Evolutionary conservation across 1,140 invertebrate genomes (phyloP), one percentile per base, ranked within the genome.

Genomic region (Acromyrmex charruanus): DNA sequence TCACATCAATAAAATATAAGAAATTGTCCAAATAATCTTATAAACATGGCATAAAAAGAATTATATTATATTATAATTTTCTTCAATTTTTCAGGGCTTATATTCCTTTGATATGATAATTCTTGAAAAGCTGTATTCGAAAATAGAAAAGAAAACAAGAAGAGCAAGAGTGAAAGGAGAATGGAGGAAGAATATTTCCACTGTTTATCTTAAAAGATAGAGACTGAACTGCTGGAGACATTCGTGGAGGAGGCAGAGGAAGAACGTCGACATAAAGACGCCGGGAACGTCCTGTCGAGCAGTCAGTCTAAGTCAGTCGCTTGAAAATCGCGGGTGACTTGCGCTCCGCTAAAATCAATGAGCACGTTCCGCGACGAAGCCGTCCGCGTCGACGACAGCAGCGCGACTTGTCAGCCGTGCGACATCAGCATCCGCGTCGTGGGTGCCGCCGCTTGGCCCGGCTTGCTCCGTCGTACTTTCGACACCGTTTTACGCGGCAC

Each of bases 311-410:
- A 35, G 14, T 18, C 31, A 86, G 75, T 86, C 21, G 59, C 86
- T 94, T 87, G 68, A 93, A 94, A 87, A 86, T 90, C 55, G 87
- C 94, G 93, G 90, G 49, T 58, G 88, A 87, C 92, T 65, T 92
- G 94, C 94, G 93, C 93, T 59, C 71, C 87, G 61, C 79, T 92
- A 95, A 95, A 94, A 95, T 95, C 94, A 94, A 94, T 94, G 94
- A 92, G 72, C 35, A 55, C 44, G 89, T 69, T 89, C 88, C 86
- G 81, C 89, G 72, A 79, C 65, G 68, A 44, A 25, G 61, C 69
- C 59, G 44, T 35, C 31, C 31, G 31, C 31, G 31, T 28, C 61
- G 49, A 61, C 63, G 77, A 44, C 63, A 63, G 71, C 92, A 91
- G 91, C 91, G 92, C 92, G 87, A 87, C 87, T 89, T 85, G 87